phyloP scores from a whole-genome alignment of 2,113 vertebrate species.

The Thamnaconus septentrionalis region DNA sequence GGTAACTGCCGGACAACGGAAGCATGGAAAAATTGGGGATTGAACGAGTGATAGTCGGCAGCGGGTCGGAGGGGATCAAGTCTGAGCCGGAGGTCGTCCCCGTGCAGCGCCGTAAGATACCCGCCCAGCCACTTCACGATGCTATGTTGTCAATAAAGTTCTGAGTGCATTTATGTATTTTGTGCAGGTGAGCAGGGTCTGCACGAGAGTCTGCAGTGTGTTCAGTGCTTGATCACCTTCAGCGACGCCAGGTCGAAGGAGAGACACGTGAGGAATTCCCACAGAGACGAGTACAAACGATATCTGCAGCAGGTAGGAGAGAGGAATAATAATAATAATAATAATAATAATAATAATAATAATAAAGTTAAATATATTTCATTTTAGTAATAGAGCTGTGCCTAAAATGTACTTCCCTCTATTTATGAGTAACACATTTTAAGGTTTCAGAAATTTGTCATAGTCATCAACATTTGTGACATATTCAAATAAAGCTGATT shows the following conservation, averaged over 20 bases:
- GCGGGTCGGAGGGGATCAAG: conserved; percentile 49
- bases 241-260: conserved; percentile 73
- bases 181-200: conserved; percentile 74
- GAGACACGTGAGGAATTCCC: conserved; percentile 78
- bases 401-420: too few species aligned
- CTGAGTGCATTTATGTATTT: not conserved
- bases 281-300: conserved; percentile 75
- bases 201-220: conserved; percentile 77
- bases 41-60: conserved; percentile 67
- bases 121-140: not conserved
- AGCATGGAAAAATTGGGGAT: conserved; percentile 69
- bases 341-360: not conserved
- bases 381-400: too few species aligned
- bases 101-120: conserved; percentile 41
- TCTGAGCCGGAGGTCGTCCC: conserved; percentile 32
- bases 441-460: too few species aligned
- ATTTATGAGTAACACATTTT: too few species aligned
- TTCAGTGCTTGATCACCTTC: conserved; percentile 80
- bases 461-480: too few species aligned
- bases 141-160: not conserved
- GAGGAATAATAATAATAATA: not conserved
- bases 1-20: conserved; percentile 19
- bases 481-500: too few species aligned
- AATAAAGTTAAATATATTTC: too few species aligned
- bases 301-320: conserved; percentile 70